A percentile compares a stretch with the other conserved stretches of the same genome.
Conservation (phyloP, 2,113 vertebrate species). For the Rana temporaria region DNA sequence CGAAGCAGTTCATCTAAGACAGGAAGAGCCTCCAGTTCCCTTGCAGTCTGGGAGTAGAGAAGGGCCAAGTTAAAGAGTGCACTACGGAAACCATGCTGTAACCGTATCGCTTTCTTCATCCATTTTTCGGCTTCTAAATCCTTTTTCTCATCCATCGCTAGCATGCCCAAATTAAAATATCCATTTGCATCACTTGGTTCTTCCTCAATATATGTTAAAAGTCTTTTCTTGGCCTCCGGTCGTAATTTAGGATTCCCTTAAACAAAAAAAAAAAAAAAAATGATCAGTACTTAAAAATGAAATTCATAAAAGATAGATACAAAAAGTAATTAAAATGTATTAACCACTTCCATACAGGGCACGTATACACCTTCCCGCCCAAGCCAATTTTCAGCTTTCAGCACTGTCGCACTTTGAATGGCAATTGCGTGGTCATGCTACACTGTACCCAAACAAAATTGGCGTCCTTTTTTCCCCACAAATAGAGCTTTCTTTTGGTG, state of each 20-base stretch:
- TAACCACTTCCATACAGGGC: too few species aligned
- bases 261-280: slow-evolving; percentile 33
- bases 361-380: too few species aligned
- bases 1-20: slow-evolving; percentile 87
- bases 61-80: slow-evolving; percentile 95
- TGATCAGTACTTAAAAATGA: slow-evolving; percentile 58
- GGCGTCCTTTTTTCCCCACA: too few species aligned
- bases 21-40: slow-evolving; percentile 88
- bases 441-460: too few species aligned
- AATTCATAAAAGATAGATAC: neutral
- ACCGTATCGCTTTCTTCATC: slow-evolving; percentile 91
- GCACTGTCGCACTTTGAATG: too few species aligned
- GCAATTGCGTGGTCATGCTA: too few species aligned
- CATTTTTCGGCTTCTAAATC: slow-evolving; percentile 88
- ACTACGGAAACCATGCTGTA: slow-evolving; percentile 91
- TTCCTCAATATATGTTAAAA: slow-evolving; percentile 89
- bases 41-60: slow-evolving; percentile 90
- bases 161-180: slow-evolving; percentile 98
- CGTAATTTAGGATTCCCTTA: slow-evolving; percentile 88
- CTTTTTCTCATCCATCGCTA: slow-evolving; percentile 95
- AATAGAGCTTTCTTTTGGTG: too few species aligned
- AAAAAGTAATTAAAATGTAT: neutral
- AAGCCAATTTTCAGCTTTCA: too few species aligned
- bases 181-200: slow-evolving; percentile 94
- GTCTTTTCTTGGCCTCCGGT: slow-evolving; percentile 92